Percentiles rank a stretch among this genome's conserved stretches.
Evolutionary conservation across 2,797 vertebrate genomes (phyloP).

Genomic region (Sebastes nivosus): DNA sequence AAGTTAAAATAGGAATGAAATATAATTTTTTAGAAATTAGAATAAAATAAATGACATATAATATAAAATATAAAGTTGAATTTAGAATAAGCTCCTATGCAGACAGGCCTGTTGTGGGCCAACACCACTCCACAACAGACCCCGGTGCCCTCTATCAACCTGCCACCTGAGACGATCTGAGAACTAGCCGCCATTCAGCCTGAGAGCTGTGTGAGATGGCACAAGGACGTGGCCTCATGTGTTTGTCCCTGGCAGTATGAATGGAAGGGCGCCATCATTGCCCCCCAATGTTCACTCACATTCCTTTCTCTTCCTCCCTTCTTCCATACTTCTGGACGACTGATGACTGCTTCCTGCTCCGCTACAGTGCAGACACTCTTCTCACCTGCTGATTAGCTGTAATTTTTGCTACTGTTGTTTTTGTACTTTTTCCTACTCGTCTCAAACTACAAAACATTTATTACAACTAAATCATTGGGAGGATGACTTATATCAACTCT

Average conservation of each 20-base stretch:
- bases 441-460: background rate
- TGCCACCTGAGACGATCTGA: constrained; percentile 44
- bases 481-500: background rate
- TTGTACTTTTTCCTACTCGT: background rate
- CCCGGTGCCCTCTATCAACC: constrained; percentile 36
- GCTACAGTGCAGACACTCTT: background rate
- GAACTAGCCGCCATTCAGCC: constrained; percentile 34
- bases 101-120: constrained; percentile 20
- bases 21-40: no score
- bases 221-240: constrained; percentile 43
- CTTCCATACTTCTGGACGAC: background rate
- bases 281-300: constrained; percentile 47
- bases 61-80: background rate
- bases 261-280: constrained; percentile 38
- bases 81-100: constrained; percentile 1
- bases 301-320: constrained; percentile 20
- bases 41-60: background rate
- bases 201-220: constrained; percentile 29
- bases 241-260: constrained; percentile 45
- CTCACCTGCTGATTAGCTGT: background rate
- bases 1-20: background rate
- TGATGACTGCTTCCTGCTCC: background rate
- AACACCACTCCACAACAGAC: constrained; percentile 13
- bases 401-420: background rate
- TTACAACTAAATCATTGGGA: background rate